Base-by-base conservation (phyloP, 2,113 vertebrate species). In the Perognathus longimembris region DNA sequence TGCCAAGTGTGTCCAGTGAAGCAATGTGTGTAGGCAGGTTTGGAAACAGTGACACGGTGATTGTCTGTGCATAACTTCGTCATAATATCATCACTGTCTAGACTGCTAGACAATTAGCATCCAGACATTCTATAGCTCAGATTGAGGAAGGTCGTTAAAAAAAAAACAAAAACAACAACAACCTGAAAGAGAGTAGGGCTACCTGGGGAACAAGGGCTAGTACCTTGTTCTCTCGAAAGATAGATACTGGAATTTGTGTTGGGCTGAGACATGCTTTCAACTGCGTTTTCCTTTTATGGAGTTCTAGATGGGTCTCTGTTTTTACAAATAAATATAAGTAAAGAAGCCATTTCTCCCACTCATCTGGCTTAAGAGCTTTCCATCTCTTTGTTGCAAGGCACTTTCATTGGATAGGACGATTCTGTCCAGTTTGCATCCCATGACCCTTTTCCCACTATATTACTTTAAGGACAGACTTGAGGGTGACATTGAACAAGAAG, bases 71-170 rank as follows among this genome's bases (percentile, higher is more conserved):
- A 98, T 98, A 98, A 97, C 98, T 98, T 61, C 97, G 98, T 97
- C 98, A 98, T 98, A 98, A 97, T 97, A 97, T 98, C 98, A 98
- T 98, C 98, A 96, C 97, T 64, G 98, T 98, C 98, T 98, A 98
- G 98, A 98, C 98, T 97, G 91, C 96, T 94, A 97, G 98, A 98
- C 98, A 98, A 97, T 98, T 98, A 98, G 96, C 96, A 98, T 97
- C 97, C 98, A 98, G 98, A 98, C 98, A 98, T 96, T 95, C 97
- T 93, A 91, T 93, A 97, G 98, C 94, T 97, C 97, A 96, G 97
- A 97, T 97, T 93, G 97, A 98, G 93, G 93, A 97, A 95, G 78
- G 94, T 64, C 84, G 69, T 92, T 88, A 76, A 82, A 83, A 88
- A 76, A 79, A 42, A 4, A 45, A 6, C 57, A 89, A 54, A 45